Base-by-base conservation (phyloP, 2,888 invertebrate genomes). In the Zonitis immaculata region DNA sequence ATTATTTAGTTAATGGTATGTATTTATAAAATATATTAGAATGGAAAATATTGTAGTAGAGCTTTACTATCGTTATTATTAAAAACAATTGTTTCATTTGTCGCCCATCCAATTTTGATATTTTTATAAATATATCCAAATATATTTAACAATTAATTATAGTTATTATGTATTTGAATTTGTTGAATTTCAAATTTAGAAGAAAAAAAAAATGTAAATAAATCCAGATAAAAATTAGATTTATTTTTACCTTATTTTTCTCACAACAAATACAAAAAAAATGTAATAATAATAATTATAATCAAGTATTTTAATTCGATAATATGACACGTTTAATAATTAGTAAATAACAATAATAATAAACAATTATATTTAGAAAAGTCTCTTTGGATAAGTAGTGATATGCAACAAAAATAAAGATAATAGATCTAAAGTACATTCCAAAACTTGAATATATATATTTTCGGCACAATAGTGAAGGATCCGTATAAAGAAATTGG, bases 1-100 rank as follows among this genome's bases (percentile, higher is more conserved):
- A 96, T 79, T 96, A 95, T 78, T 82, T 97, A 67, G 95, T 97
- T 66, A 96, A 97, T 78, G 96, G 96, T 70, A 96, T 97, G 95
- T 97, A 96, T 78, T 85, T 96, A 72, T 94, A 86, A 82, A 52
- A 16, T 27, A 46, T n/a, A n/a, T n/a, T n/a, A n/a, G n/a, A 51
- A 27, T 6, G 2, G 9, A 35, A 35, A 8, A 16, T 3, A 3
- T 18, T 14, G 16, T 16, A 3, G 9, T 16, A 16, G n/a, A n/a
- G 9, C 14, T 14, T 32, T 14, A 4, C 14, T 32, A 4, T 32
- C n/a, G 6, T 32, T 4, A n/a, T 12, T 4, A 12, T 12, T 32
- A 32, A 32, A n/a, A 22, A 22, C 22, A 22, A 4, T 5, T 22
- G 5, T 4, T 22, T 22, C 5, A 22, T 3, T 22, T 22, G 3